Evolutionary conservation across 2,888 invertebrate genomes (phyloP).

Genomic region (Parthenolecanium corni): DNA sequence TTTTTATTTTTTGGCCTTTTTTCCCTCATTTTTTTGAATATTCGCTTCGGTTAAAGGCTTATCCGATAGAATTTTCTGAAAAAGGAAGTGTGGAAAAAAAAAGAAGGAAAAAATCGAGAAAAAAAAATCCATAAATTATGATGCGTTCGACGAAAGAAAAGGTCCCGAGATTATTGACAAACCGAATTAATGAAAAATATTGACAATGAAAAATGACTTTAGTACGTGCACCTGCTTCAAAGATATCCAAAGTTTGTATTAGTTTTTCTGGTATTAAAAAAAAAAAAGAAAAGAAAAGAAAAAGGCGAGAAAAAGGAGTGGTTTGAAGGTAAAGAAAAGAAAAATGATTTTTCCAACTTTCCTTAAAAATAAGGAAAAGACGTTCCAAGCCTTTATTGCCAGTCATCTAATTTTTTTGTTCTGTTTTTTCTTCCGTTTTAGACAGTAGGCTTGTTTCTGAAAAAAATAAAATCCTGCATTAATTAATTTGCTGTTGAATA

Average conservation of each 20-base stretch:
- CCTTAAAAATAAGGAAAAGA: too few relatives aligned
- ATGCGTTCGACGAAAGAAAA: constrained; percentile 1
- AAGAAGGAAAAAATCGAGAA: neutral
- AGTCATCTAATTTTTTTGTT: too few relatives aligned
- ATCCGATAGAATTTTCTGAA: neutral
- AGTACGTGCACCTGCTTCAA: constrained; percentile 15
- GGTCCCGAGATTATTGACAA: constrained; percentile 13
- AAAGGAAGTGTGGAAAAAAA: neutral
- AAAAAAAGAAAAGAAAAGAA: neutral
- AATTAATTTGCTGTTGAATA: too few relatives aligned
- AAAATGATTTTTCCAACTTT: constrained; percentile 3
- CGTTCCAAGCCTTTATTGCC: too few relatives aligned
- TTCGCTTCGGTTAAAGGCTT: neutral
- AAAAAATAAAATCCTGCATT: too few relatives aligned
- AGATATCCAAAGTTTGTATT: constrained; percentile 9
- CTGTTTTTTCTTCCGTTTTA: too few relatives aligned
- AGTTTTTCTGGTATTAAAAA: neutral
- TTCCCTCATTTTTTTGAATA: neutral
- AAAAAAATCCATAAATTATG: constrained; percentile 17
- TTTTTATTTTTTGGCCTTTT: neutral
- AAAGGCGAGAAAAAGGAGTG: neutral
- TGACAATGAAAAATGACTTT: constrained; percentile 17
- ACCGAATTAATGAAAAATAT: constrained; percentile 20
- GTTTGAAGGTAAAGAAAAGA: neutral
- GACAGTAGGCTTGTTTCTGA: too few relatives aligned